phyloP scores from a whole-genome alignment of 2,888 invertebrate genomes.

The Sinelater perroti region DNA sequence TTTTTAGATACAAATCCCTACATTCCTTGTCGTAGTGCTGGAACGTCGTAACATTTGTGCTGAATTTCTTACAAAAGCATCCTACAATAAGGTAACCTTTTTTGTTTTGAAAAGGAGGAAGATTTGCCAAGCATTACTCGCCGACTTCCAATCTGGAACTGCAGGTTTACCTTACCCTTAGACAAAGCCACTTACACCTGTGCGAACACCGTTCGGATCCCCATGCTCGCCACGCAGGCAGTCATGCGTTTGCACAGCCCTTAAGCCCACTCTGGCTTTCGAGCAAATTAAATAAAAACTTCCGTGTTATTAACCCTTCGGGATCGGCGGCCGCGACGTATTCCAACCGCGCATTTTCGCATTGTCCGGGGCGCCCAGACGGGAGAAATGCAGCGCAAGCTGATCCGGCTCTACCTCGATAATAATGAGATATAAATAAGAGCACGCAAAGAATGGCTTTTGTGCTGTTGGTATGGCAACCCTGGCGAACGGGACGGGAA shows the following conservation, averaged over 20 bases:
- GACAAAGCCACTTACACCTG: slow-evolving; percentile 8
- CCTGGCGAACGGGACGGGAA: not conserved
- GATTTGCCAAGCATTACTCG: too few relatives aligned
- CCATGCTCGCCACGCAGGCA: slow-evolving; percentile 2
- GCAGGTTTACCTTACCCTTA: slow-evolving; percentile 14
- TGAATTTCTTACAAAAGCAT: too few relatives aligned
- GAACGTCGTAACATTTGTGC: too few relatives aligned
- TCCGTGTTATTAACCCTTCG: slow-evolving; percentile 13
- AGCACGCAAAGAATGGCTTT: not conserved
- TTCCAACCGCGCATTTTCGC: slow-evolving; percentile 11
- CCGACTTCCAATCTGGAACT: slow-evolving; percentile 16
- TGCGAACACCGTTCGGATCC: slow-evolving; percentile 1
- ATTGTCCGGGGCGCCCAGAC: not conserved
- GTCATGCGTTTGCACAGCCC: slow-evolving; percentile 11
- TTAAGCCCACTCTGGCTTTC: slow-evolving; percentile 12
- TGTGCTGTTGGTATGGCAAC: too few relatives aligned
- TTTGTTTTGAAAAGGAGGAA: too few relatives aligned
- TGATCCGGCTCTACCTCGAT: not conserved
- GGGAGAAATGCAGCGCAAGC: not conserved
- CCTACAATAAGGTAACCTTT: too few relatives aligned
- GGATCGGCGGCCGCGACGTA: slow-evolving; percentile 1
- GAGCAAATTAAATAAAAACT: slow-evolving; percentile 14
- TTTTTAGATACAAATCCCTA: too few relatives aligned
- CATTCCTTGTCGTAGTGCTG: too few relatives aligned
- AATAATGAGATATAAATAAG: slow-evolving; percentile 3